These are phyloP conservation scores for Sturnus vulgaris DNA, from an alignment of 2,113 vertebrate genomes.

Conservation along the genomic window DNA sequence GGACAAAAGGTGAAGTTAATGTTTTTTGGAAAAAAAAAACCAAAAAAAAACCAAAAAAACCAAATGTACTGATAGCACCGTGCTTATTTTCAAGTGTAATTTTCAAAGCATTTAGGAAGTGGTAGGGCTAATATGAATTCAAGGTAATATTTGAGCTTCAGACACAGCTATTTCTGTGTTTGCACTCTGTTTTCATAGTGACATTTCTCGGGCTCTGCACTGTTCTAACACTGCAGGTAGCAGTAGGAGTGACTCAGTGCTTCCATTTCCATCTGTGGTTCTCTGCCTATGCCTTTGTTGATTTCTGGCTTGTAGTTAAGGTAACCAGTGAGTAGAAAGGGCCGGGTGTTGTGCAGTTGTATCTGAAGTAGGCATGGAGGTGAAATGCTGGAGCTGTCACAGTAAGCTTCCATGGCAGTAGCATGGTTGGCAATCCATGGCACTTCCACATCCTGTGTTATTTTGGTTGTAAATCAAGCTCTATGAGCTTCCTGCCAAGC, in stretches of 20 bases:
- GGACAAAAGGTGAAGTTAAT: not conserved
- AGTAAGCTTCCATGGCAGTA: not conserved
- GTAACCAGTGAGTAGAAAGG: not conserved
- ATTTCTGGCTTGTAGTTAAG: not conserved
- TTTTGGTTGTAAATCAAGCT: not conserved
- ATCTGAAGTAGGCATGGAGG: not conserved
- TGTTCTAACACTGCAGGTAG: not conserved
- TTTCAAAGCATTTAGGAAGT: not conserved
- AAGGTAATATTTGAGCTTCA: not conserved
- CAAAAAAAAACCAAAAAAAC: too few relatives aligned
- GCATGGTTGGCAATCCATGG: not conserved
- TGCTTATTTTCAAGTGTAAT: not conserved
- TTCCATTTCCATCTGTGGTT: not conserved
- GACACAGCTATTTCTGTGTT: not conserved
- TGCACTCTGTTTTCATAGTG: not conserved
- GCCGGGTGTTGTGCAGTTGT: not conserved
- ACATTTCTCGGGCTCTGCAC: not conserved
- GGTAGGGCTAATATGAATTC: not conserved
- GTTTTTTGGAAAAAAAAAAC: not conserved
- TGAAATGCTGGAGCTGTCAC: not conserved
- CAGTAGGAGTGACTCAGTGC: not conserved
- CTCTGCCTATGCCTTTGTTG: not conserved
- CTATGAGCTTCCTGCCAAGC: not conserved
- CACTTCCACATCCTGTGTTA: not conserved
- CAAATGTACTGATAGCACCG: not conserved